Base-by-base conservation (phyloP, 2,113 vertebrate species). In the Mesitornis unicolor region DNA sequence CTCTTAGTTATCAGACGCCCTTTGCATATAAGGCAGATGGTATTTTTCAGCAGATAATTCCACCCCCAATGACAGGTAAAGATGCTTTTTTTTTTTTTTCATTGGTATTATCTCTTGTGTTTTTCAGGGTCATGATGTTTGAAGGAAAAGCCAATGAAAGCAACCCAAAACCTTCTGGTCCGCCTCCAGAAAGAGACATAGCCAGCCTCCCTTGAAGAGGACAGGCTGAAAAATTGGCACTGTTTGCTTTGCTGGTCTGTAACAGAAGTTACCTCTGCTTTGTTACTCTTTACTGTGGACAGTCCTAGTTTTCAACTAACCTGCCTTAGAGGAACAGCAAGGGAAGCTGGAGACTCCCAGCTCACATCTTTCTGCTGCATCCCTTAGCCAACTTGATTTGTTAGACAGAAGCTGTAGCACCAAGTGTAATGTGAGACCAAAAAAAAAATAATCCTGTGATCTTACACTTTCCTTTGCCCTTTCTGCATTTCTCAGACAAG, bases 121-220 rank as follows among this genome's bases (percentile, higher is more conserved):
- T 90, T 96, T 95, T 81, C 97, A 99, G 99, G 89, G 98, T 99
- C 95, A 98, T 99, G 98, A 97, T 99, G 98, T 99, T 99, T 92
- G 99, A 99, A 98, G 99, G 99, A 97, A 99, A 99, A 98, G 99
- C 98, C 95, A 99, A 98, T 1, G 98, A 98, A 74, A 93, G 90
- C 78, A 96, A 95, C 95, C 97, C 96, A 85, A 99, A 98, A 95
- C 98, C 98, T 5, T 98, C 79, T 0, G 99, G 99, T 10, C 99
- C 99, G 1, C 99, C 99, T 95, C 99, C 99, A 12, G 99, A 99
- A 97, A 98, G 99, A 97, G 99, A 99, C 98, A 99, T 99, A 68
- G 95, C 99, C 84, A 99, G 99, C 97, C 98, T 99, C 67, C 99
- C 99, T 63, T 99, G 98, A 98, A 95, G 95, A 94, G 45, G 56